Evolutionary conservation across 1,140 invertebrate species (phyloP), one percentile per base, ranked within the genome.

Genomic region (Euura saliciscinereae): DNA sequence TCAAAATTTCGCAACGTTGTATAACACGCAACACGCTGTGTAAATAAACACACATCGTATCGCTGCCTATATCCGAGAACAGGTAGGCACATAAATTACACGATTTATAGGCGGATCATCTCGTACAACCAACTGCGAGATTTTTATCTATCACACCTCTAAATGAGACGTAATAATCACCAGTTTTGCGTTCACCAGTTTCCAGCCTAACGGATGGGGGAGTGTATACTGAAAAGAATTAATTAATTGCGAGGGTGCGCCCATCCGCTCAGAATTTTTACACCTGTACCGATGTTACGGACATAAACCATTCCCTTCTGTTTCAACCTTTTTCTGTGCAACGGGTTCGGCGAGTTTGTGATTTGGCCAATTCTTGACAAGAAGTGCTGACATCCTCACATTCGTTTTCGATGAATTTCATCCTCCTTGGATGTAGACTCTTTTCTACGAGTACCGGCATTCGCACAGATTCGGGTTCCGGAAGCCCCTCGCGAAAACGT

Each of bases 41-140:
- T 28, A 28, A 28, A 28, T 28, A 28, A 28, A 28, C 28, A 28
- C 28, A 28, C 28, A 28, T 28, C 28, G 28, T 28, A 28, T 28
- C 28, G 28, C 28, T 28, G 28, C 28, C 28, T 28, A 28, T 28
- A 28, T 28, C 28, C 28, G 28, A 28, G 28, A 28, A 28, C 51
- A n/a, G 82, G 84, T 82, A 82, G 85, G 82, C 82, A 85, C 84
- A 80, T 85, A 86, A 81, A 87, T 86, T 86, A 84, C 51, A 59
- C 82, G 79, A 86, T 86, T 86, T 87, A 87, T 86, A 79, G 82
- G 82, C 82, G 80, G 78, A 84, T 86, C 82, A 83, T 83, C 83
- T 81, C 76, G 78, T 79, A 28, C 28, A 78, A 78, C 77, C 75
- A 69, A 68, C 77, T 68, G 71, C 28, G 28, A 28, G 76, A 83